Base-by-base conservation (phyloP, 2,888 invertebrate species). In the Cabera pusaria region DNA sequence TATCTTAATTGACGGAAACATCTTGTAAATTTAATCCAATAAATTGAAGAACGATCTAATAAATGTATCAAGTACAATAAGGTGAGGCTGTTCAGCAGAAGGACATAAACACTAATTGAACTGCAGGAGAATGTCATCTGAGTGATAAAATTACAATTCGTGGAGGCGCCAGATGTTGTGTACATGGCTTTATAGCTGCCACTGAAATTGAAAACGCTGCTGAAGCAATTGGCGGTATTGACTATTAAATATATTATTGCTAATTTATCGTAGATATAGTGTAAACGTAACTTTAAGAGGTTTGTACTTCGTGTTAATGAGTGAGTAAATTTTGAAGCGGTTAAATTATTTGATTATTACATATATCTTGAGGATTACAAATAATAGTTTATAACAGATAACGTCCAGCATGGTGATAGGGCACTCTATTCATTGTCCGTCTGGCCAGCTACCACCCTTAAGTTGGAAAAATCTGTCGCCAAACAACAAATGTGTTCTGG, bases 121-220 rank as follows among this genome's bases (percentile, higher is more conserved):
- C 65, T 70, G 72, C 73, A 68, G 52, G 62, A 57, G 62, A 76
- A 76, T 75, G 72, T 75, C 83, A 80, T 77, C 64, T 58, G 39
- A 56, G 51, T 67, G 58, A 84, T 85, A 83, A 82, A 84, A 82
- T 78, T 71, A 80, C 83, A 72, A 80, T 83, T 77, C 73, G 58
- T 52, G 45, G 58, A 71, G 81, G 75, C 79, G 78, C 76, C 83
- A 86, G 80, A 81, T 85, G 83, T 77, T 73, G 57, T 31, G 51
- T 56, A 68, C 62, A 64, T 49, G 46, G 53, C 59, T 87, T 87
- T 87, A 87, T 82, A 58, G 69, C 69, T 51, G 57, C 56, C 45
- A 61, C 65, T 77, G 72, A 86, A 87, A 87, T 87, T 86, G 86
- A 77, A 83, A 72, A 64, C 64, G 64, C 62, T 62, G 61, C 59